Base-by-base conservation (phyloP, 1,140 invertebrate species). In the Camponotus floridanus region DNA sequence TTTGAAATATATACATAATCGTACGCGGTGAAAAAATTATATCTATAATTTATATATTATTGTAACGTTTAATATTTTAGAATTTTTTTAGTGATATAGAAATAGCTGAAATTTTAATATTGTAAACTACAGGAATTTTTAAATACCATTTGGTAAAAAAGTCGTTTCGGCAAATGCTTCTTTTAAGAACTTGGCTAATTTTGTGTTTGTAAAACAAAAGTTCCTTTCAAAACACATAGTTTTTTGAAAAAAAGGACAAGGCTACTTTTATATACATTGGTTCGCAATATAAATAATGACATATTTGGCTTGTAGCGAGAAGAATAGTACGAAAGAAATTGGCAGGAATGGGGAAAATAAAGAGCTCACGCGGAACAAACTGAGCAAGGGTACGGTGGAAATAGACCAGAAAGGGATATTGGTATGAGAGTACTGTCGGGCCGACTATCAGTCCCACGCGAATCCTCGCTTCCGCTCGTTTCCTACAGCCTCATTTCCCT, bases 401-500 rank as follows among this genome's bases (percentile, higher is more conserved):
- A 51, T 80, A 55, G 68, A 87, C 67, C 33, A 89, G 71, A 65
- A 86, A 78, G 76, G 68, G 36, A 42, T 70, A 59, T 62, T 71
- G 74, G 74, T 65, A 65, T 76, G 21, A 55, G 42, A 76, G 48
- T 73, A 45, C 62, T 21, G 18, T 65, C 31, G 39, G 61, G 59
- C 67, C 33, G 61, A 51, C 61, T 51, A 88, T 76, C 81, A 91
- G 78, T 90, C 81, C 78, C 90, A 79, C 33, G 85, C 59, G 89
- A 83, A 86, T 87, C 65, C 71, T 87, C 86, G 85, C 31, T 91
- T 87, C 76, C 86, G 74, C 61, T 88, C 71, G 59, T 87, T 87
- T 89, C 51, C 83, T 86, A 74, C 79, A 89, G 85, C 70, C 39
- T 91, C 83, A 89, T 91, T 91, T 89, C 65, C 81, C 88, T 62